Conservation (phyloP, 2,113 vertebrate species). For the Falcunculus frontatus region DNA sequence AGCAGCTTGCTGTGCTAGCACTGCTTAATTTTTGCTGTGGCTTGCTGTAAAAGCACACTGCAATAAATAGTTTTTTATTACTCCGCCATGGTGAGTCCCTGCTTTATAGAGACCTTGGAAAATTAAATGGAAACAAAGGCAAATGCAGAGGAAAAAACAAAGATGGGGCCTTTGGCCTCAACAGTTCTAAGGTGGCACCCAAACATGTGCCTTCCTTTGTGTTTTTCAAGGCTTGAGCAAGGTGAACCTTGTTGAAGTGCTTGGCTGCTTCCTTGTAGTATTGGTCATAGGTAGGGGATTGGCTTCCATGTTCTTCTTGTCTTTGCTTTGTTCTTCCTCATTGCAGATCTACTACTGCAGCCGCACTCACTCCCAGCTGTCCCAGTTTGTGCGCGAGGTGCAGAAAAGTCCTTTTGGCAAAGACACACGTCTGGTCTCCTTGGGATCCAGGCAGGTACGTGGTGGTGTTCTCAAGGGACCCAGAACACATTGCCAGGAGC, state of each 20-base stretch:
- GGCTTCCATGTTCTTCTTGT: neutral
- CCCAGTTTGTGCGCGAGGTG: conserved; percentile 92
- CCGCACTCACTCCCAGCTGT: conserved; percentile 94
- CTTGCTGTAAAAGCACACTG: neutral
- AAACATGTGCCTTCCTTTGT: neutral
- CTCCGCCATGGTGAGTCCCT: neutral
- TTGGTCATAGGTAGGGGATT: neutral
- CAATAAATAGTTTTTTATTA: neutral
- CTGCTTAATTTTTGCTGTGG: neutral
- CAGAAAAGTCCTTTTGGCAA: conserved; percentile 91
- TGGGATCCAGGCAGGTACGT: conserved; percentile 91
- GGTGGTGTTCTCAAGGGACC: neutral
- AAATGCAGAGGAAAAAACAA: neutral
- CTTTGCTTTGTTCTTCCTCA: neutral
- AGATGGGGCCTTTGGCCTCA: neutral
- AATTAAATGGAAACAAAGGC: neutral
- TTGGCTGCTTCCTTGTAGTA: neutral
- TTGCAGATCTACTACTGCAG: conserved; percentile 96
- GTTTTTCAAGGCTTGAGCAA: neutral
- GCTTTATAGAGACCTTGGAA: neutral
- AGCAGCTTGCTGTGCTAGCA: neutral
- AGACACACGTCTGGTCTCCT: conserved; percentile 80
- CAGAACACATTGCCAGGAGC: neutral
- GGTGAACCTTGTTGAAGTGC: neutral
- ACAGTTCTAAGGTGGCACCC: neutral